Evolutionary conservation across 2,113 vertebrate species (phyloP), one percentile per base, ranked within the genome.

Genomic region (Oreochromis spilurus): DNA sequence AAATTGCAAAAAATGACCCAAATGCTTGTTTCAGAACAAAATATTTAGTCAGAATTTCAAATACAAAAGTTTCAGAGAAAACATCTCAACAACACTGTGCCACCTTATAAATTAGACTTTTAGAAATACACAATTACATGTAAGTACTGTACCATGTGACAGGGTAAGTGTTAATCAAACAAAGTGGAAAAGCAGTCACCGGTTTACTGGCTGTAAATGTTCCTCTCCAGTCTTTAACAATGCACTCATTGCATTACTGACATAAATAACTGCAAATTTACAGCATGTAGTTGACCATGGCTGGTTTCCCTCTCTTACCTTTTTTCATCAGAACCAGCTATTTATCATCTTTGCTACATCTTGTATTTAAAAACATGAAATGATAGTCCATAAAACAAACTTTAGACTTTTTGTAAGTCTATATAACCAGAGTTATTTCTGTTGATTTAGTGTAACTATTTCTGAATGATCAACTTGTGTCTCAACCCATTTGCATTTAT

Each of bases 101-200:
- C 85, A 86, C 94, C 82, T 91, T 91, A 95, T 96, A 95, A 96
- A 95, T 95, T 93, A 96, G 50, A 34, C 48, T 85, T 89, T 77
- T 48, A 87, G 85, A 94, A 95, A 87, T 87, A 86, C 84, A 92
- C 88, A 94, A 80, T 84, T 87, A 80, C 53, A 85, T 83, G 52
- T 82, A 72, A 55, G 84, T 84, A 88, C 60, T 36, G 87, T 85
- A 87, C 60, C 50, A 21, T 81, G 84, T 79, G 79, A 62, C 70
- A 81, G 83, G 21, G 31, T 58, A 48, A 86, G 43, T 57, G 34
- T 82, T 6, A 62, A 75, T 81, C 50, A 84, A 82, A 60, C 19
- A 60, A 78, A 84, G 52, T 72, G 62, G 48, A 83, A 75, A 67
- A 90, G 83, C 58, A 79, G 36, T 13, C 45, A 77, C 26, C 0